phyloP scores from a whole-genome alignment of 2,113 vertebrate genomes.

The Danio rerio region GRCz12tu NC_133195.1:44137001-44137500 shows the following conservation, averaged over 20 bases:
- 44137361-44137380: slow-evolving; percentile 33
- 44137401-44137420: background rate
- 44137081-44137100: slow-evolving; percentile 16
- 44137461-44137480: background rate
- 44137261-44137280: slow-evolving; percentile 66
- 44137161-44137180: slow-evolving; percentile 48
- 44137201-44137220: background rate
- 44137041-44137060: background rate
- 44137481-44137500: background rate
- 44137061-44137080: background rate
- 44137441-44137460: background rate
- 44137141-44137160: slow-evolving; percentile 58
- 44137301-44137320: slow-evolving; percentile 63
- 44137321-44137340: slow-evolving; percentile 36
- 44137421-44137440: slow-evolving; percentile 8
- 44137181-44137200: slow-evolving; percentile 18
- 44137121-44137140: slow-evolving; percentile 66
- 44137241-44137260: slow-evolving; percentile 63
- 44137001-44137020: background rate
- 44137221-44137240: slow-evolving; percentile 24
- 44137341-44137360: slow-evolving; percentile 39
- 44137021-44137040: background rate
- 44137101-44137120: slow-evolving; percentile 31
- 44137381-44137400: slow-evolving; percentile 40
- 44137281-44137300: slow-evolving; percentile 67